These are phyloP conservation scores for Oncorhynchus mykiss DNA, from an alignment of 2,113 vertebrate genomes.

Conservation along the genomic window DNA sequence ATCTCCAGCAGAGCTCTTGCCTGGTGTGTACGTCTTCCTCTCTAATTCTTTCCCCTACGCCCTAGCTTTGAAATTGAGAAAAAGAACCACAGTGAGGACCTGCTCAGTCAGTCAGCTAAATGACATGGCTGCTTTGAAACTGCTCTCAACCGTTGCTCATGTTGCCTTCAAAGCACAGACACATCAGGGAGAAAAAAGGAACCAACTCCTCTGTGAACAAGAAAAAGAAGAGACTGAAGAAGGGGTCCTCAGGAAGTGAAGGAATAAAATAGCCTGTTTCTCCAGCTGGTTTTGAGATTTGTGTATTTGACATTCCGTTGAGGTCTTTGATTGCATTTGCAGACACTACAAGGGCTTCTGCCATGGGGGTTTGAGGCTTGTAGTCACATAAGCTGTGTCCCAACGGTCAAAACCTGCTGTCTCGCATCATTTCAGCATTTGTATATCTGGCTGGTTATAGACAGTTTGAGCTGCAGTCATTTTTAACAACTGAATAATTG, in stretches of 20 bases:
- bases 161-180: slow-evolving; percentile 54
- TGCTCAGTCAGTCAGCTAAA: slow-evolving; percentile 42
- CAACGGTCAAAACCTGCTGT: slow-evolving; percentile 30
- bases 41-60: slow-evolving; percentile 40
- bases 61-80: background rate
- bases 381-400: background rate
- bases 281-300: slow-evolving; percentile 5
- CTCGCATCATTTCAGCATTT: background rate
- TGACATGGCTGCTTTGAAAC: slow-evolving; percentile 47
- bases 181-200: background rate
- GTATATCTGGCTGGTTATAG: background rate
- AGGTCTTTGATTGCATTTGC: slow-evolving; percentile 7
- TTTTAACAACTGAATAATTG: background rate
- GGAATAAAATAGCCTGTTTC: background rate
- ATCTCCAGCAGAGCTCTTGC: slow-evolving; percentile 31
- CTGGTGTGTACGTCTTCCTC: slow-evolving; percentile 19
- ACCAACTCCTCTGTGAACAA: background rate
- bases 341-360: background rate
- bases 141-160: slow-evolving; percentile 33
- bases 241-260: background rate
- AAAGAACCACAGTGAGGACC: slow-evolving; percentile 27
- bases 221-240: background rate
- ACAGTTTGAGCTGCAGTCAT: background rate
- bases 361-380: background rate
- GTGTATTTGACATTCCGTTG: background rate